These are phyloP conservation scores for Argyresthia goedartella DNA, from an alignment of 2,888 invertebrate species.

Conservation along the genomic window DNA sequence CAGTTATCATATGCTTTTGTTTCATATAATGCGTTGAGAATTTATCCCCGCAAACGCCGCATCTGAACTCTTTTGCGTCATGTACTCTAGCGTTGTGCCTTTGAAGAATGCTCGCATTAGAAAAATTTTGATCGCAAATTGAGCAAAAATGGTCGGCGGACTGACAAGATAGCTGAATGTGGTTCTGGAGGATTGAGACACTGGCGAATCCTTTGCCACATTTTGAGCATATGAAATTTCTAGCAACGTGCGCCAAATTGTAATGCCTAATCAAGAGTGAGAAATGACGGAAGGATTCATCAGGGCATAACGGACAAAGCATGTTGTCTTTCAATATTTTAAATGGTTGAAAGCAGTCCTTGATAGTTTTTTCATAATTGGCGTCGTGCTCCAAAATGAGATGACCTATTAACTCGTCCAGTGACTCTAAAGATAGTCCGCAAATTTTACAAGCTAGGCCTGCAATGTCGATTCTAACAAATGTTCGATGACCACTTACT, in stretches of 20 bases:
- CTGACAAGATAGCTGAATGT: conserved; percentile 31
- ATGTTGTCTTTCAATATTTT: conserved; percentile 37
- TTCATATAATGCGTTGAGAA: conserved; percentile 38
- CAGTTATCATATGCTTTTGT: conserved; percentile 34
- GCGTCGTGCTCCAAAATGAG: conserved; percentile 30
- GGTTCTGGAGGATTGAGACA: conserved; percentile 37
- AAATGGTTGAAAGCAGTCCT: conserved; percentile 29
- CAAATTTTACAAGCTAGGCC: conserved; percentile 38
- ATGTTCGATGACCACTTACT: conserved; percentile 34
- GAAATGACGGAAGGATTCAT: conserved; percentile 33
- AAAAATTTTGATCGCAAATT: conserved; percentile 28
- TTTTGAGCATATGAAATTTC: conserved; percentile 38
- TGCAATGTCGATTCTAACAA: conserved; percentile 44
- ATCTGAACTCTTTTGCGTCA: conserved; percentile 30
- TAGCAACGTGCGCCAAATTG: conserved; percentile 33
- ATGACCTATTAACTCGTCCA: conserved; percentile 30
- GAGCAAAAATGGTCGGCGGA: conserved; percentile 27
- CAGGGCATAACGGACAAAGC: conserved; percentile 33
- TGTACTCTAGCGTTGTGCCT: conserved; percentile 36
- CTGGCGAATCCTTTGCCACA: conserved; percentile 41
- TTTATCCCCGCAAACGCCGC: conserved; percentile 36
- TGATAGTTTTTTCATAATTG: conserved; percentile 26
- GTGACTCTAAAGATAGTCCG: conserved; percentile 23
- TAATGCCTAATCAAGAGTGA: conserved; percentile 38
- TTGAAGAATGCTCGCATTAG: conserved; percentile 24